These are phyloP conservation scores for Umimayanthus chanpuru DNA, from an alignment of 92 coral and sea anemone species.

Conservation along the genomic window DNA sequence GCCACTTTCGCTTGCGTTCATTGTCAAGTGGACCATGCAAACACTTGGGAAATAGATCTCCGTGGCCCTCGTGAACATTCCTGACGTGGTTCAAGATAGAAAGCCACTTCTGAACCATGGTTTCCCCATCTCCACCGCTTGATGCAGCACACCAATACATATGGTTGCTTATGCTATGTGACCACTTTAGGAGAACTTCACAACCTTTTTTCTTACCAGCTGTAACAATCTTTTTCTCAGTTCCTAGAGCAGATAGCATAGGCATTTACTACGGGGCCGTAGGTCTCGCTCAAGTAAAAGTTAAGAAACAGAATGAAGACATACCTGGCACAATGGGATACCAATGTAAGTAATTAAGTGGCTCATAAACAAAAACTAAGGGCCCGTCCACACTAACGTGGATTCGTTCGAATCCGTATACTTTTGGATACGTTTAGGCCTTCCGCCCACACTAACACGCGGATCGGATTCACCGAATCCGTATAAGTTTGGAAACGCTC, in stretches of 20 bases:
- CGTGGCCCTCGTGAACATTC: neutral
- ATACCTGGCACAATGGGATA: too few relatives aligned
- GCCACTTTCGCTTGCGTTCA: slow-evolving; percentile 11
- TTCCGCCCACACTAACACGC: too few relatives aligned
- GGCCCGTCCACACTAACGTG: too few relatives aligned
- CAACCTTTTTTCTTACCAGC: slow-evolving; percentile 34
- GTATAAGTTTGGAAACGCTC: too few relatives aligned
- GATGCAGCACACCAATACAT: slow-evolving; percentile 43
- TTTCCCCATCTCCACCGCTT: slow-evolving; percentile 5
- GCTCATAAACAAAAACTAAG: too few relatives aligned
- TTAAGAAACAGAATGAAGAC: too few relatives aligned
- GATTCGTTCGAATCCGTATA: too few relatives aligned
- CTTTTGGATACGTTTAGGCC: too few relatives aligned
- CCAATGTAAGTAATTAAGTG: too few relatives aligned
- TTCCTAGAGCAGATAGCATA: neutral
- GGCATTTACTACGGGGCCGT: too few relatives aligned
- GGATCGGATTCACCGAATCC: too few relatives aligned
- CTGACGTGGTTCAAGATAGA: slow-evolving; percentile 1
- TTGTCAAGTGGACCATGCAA: slow-evolving; percentile 3
- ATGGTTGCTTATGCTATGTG: slow-evolving; percentile 33
- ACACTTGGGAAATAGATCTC: neutral
- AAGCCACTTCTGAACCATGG: slow-evolving; percentile 15
- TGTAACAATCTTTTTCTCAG: slow-evolving; percentile 2
- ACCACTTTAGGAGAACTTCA: slow-evolving; percentile 16
- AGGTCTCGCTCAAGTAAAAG: too few relatives aligned